Percentiles rank a stretch among this genome's conserved stretches.
Conservation (phyloP, 2,797 vertebrate species). For the Bradypus variegatus region DNA sequence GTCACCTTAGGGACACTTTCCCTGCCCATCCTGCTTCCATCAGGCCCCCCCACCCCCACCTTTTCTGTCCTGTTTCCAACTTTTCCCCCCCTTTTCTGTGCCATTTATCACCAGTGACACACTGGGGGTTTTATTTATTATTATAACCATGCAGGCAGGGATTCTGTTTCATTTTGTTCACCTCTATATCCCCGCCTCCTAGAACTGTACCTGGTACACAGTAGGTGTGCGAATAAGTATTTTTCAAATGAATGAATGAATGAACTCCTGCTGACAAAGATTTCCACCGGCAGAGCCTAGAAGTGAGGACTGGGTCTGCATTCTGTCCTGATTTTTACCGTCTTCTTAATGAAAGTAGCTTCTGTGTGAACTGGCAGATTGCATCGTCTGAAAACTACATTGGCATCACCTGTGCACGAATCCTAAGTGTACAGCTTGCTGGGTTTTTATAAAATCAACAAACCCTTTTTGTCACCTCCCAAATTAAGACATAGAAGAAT, state of each 20-base stretch:
- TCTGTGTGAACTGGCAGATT: neutral
- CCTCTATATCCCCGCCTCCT: accelerated
- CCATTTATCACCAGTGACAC: accelerated
- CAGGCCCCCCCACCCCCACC: accelerated
- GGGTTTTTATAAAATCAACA: neutral
- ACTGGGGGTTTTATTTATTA: neutral
- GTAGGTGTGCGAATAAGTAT: neutral
- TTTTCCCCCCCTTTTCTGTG: neutral
- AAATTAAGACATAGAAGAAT: neutral
- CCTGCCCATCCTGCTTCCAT: neutral
- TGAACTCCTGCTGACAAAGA: neutral
- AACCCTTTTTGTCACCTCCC: neutral
- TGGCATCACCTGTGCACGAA: neutral
- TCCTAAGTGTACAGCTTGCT: neutral
- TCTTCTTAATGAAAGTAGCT: neutral
- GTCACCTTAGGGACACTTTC: neutral
- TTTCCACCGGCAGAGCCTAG: accelerated
- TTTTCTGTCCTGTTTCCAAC: no score
- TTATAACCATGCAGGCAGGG: accelerated
- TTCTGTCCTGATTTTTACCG: neutral
- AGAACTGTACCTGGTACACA: neutral
- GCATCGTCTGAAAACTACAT: neutral
- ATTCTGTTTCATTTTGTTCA: neutral
- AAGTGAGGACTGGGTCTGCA: neutral
- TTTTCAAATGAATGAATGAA: neutral